Base-by-base conservation (phyloP, 2,888 invertebrate species). In the Eubasilissa splendida region DNA sequence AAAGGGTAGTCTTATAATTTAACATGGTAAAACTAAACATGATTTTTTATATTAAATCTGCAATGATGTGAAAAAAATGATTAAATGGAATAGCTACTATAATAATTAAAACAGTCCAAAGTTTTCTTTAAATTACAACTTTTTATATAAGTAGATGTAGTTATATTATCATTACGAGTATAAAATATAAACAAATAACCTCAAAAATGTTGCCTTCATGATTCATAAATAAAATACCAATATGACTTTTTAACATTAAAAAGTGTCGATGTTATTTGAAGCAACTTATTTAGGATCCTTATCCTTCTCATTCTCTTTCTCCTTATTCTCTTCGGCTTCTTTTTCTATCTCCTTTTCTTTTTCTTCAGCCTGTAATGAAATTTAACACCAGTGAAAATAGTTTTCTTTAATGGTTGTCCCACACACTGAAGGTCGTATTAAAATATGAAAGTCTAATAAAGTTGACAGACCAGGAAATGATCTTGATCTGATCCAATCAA, bases 321-420 rank as follows among this genome's bases (percentile, higher is more conserved):
- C 92, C 88, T 93, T 93, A 86, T 93, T 94, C 86, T 94, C 93
- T 87, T 95, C 94, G 84, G 93, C 93, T 84, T 92, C 91, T 85
- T 91, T 91, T 83, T 91, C 91, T 80, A 89, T 88, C 84, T 93
- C 93, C 85, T 93, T 94, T 85, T 95, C 95, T 87, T 95, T 95
- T 86, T 95, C 95, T 85, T 95, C 95, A 85, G 94, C 94, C 94
- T 95, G 89, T n/a, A 91, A 90, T 52, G 81, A 76, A 77, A 5
- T 42, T 42, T 42, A 42, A 42, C 42, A 42, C 1, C 42, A 42
- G 42, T 42, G 42, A 42, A 42, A 42, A 42, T 22, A 22, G 22
- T 22, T 22, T 22, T 22, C 22, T 22, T 22, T 22, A 22, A 22
- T 1, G 7, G 42, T 42, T 5, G 42, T 42, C 42, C 7, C 1